These are phyloP conservation scores for Drosophila lacertosa DNA, from an alignment of 1,140 invertebrate genomes.

Conservation along the genomic window DNA sequence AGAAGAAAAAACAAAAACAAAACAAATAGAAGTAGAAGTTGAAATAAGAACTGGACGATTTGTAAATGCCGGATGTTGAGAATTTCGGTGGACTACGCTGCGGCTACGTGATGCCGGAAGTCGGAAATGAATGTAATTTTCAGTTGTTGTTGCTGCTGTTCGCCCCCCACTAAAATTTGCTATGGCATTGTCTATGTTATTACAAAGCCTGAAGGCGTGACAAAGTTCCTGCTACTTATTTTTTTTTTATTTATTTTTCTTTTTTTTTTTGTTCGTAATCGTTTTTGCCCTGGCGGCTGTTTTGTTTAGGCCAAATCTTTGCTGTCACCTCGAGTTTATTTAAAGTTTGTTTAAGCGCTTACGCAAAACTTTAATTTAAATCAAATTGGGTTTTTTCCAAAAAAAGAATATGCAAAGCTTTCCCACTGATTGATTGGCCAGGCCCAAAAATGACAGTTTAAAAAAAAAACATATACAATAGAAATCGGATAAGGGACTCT, in stretches of 20 bases:
- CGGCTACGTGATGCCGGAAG: constrained; percentile 76
- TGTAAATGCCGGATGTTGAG: constrained; percentile 51
- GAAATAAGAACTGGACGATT: constrained; percentile 25
- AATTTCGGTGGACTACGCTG: constrained; percentile 40
- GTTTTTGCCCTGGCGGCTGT: constrained; percentile 17
- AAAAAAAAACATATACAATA: constrained; percentile 11
- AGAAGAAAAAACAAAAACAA: background rate
- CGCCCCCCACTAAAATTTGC: constrained; percentile 57
- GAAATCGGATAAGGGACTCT: constrained; percentile 13
- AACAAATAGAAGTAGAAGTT: too few species aligned
- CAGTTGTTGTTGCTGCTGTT: constrained; percentile 24
- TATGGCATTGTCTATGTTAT: constrained; percentile 59
- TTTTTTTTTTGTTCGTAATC: constrained; percentile 30
- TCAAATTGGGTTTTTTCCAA: constrained; percentile 34
- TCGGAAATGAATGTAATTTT: constrained; percentile 72
- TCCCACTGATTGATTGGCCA: constrained; percentile 67
- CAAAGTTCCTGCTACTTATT: constrained; percentile 16
- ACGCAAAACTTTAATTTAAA: constrained; percentile 43
- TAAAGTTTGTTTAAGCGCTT: constrained; percentile 5
- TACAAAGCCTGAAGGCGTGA: constrained; percentile 26
- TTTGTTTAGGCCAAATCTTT: constrained; percentile 18
- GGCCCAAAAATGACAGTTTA: background rate
- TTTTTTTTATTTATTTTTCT: constrained; percentile 29
- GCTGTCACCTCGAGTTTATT: constrained; percentile 38
- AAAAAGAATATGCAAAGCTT: constrained; percentile 48